Conservation (phyloP, 2,797 vertebrate species). For the Kryptolebias ocellatus region DNA sequence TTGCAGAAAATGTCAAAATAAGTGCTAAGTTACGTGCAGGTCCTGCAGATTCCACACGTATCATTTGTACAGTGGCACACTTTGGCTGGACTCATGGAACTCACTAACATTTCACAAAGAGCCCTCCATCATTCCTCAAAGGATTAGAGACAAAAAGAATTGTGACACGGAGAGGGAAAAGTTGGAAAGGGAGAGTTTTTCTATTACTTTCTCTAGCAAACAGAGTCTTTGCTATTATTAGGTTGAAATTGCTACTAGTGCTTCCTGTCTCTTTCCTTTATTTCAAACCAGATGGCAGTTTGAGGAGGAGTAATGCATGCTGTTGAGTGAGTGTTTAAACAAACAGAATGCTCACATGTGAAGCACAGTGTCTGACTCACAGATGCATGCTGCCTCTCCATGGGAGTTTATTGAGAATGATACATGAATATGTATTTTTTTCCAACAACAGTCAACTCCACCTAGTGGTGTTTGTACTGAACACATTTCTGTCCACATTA, state of each 20-base stretch:
- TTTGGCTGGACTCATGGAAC: slow-evolving; percentile 83
- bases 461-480: slow-evolving; percentile 78
- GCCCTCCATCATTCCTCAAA: slow-evolving; percentile 72
- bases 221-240: slow-evolving; percentile 37
- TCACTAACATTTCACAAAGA: slow-evolving; percentile 80
- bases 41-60: slow-evolving; percentile 84
- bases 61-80: slow-evolving; percentile 85
- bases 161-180: slow-evolving; percentile 30
- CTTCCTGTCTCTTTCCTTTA: slow-evolving; percentile 13
- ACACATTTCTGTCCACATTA: slow-evolving; percentile 56
- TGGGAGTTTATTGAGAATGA: slow-evolving; percentile 64
- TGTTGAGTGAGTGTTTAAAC: slow-evolving; percentile 9
- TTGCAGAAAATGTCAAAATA: slow-evolving; percentile 63
- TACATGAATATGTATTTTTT: slow-evolving; percentile 54
- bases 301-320: slow-evolving; percentile 19
- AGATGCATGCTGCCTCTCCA: slow-evolving; percentile 50
- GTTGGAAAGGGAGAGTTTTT: slow-evolving; percentile 44
- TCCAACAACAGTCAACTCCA: slow-evolving; percentile 77
- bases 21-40: slow-evolving; percentile 59
- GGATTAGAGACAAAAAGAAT: slow-evolving; percentile 65
- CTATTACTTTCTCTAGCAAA: slow-evolving; percentile 43
- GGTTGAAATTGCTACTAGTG: slow-evolving; percentile 44
- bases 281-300: slow-evolving; percentile 49
- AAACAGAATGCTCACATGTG: slow-evolving; percentile 27
- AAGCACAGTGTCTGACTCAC: slow-evolving; percentile 40